Base-by-base conservation (phyloP, 2,113 vertebrate genomes). In the Nestor notabilis region DNA sequence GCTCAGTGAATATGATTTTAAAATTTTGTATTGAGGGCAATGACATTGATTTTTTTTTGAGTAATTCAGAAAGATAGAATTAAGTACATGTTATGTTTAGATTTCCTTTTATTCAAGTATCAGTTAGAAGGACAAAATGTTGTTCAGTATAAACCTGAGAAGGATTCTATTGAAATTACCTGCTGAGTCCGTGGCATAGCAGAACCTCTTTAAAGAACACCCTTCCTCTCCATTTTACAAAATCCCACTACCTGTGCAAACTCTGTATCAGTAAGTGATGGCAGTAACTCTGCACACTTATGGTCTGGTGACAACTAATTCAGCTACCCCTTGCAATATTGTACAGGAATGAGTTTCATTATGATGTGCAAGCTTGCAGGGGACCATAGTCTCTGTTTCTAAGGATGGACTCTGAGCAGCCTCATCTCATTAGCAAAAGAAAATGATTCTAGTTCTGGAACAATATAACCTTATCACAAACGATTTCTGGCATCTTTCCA, bases 301-400 rank as follows among this genome's bases (percentile, higher is more conserved):
- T 68, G 65, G 23, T 37, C 47, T 56, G 58, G 3, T 41, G 37
- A 72, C 61, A 71, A 43, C 7, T 11, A 29, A 61, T 81, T 27
- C 17, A 21, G 25, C 23, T 44, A 41, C 4, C 35, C 15, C 39
- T 43, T 46, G 65, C 1, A 19, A 46, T 21, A 44, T 24, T n/a
- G 17, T 5, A 27, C 4, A 56, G 39, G 44, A 76, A 60, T 16
- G 14, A 58, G n/a, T 81, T 49, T 63, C 50, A 56, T 65, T 28
- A 39, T 5, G 7, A 7, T 1, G 19, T 19, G 49, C 0, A 11
- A 77, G 25, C n/a, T 46, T 8, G 8, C 1, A 6, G 35, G 23
- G 18, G 21, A 78, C 9, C 68, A 56, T 3, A 69, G 35, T 13
- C 24, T 39, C 39, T 25, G 28, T 35, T 69, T 20, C 66, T 69